Evolutionary conservation across 1,140 invertebrate species (phyloP).

Genomic region (Procambarus clarkii): DNA sequence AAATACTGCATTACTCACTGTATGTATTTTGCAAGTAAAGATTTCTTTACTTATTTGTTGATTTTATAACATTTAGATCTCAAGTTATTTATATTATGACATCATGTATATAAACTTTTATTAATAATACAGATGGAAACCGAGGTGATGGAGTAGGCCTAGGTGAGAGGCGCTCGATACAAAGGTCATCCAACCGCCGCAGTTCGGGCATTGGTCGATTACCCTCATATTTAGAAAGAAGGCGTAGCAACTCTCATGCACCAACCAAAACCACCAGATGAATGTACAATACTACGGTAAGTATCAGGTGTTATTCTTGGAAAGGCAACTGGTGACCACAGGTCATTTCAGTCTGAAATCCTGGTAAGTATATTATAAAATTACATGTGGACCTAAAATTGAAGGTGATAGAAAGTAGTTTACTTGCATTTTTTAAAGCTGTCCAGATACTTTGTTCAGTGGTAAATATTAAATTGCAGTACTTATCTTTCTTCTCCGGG

Average conservation of each 20-base stretch:
- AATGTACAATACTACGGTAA: conserved; percentile 64
- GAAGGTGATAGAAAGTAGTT: no score
- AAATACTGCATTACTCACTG: no score
- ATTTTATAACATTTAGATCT: no score
- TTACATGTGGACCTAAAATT: no score
- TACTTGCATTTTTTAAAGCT: no score
- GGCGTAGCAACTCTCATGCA: conserved; percentile 60
- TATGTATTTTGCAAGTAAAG: no score
- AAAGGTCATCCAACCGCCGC: conserved; percentile 35
- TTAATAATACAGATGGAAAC: conserved; percentile 18
- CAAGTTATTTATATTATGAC: conserved; percentile 3
- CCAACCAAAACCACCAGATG: conserved; percentile 66
- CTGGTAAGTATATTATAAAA: not conserved
- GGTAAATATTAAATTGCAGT: no score
- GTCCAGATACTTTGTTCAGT: no score
- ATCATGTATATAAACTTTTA: not conserved
- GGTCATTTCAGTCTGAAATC: not conserved
- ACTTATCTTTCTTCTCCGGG: no score
- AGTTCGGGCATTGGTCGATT: conserved; percentile 21
- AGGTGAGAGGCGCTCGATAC: conserved; percentile 42
- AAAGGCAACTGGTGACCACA: not conserved
- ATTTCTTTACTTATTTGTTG: no score
- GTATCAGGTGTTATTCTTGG: not conserved
- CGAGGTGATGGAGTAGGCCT: conserved; percentile 28
- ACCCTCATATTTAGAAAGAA: conserved; percentile 54